phyloP scores from a whole-genome alignment of 2,113 vertebrate species.

The Chaenogobius annularis region DNA sequence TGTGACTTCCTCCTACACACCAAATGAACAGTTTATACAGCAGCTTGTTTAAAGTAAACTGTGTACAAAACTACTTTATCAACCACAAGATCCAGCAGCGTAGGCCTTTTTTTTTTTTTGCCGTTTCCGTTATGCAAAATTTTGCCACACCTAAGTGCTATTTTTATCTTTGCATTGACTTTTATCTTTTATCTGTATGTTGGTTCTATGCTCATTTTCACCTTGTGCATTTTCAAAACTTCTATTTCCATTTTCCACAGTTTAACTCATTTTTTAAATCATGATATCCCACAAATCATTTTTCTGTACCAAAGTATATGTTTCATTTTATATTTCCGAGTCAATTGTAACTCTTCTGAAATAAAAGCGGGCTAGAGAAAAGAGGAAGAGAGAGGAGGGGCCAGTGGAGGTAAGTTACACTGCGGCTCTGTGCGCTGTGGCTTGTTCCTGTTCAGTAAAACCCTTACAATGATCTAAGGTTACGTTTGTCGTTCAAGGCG shows the following conservation, averaged over 20 bases:
- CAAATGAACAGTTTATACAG: constrained; percentile 47
- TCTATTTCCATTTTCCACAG: not conserved
- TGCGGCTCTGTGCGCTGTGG: not conserved
- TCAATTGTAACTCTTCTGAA: not conserved
- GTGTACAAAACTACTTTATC: constrained; percentile 21
- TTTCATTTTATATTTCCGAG: not conserved
- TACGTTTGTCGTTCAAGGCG: not conserved
- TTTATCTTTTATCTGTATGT: not conserved
- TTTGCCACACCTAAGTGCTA: not conserved
- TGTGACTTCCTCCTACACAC: not conserved
- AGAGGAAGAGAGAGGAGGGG: constrained; percentile 44
- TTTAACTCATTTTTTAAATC: not conserved
- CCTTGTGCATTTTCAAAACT: not conserved
- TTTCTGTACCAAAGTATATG: not conserved
- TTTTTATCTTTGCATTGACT: constrained; percentile 2
- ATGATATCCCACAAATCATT: not conserved
- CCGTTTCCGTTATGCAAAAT: constrained; percentile 20
- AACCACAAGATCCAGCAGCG: not conserved
- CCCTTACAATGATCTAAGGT: constrained; percentile 31
- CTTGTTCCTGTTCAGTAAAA: constrained; percentile 12
- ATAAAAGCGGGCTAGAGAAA: not conserved
- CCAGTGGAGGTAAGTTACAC: constrained; percentile 3
- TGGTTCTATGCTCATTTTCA: not conserved
- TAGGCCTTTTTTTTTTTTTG: not conserved
- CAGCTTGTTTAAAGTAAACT: constrained; percentile 45